Evolutionary conservation across 2,888 invertebrate species (phyloP), one percentile per base, ranked within the genome.

Genomic region (Ypsolopha sequella): DNA sequence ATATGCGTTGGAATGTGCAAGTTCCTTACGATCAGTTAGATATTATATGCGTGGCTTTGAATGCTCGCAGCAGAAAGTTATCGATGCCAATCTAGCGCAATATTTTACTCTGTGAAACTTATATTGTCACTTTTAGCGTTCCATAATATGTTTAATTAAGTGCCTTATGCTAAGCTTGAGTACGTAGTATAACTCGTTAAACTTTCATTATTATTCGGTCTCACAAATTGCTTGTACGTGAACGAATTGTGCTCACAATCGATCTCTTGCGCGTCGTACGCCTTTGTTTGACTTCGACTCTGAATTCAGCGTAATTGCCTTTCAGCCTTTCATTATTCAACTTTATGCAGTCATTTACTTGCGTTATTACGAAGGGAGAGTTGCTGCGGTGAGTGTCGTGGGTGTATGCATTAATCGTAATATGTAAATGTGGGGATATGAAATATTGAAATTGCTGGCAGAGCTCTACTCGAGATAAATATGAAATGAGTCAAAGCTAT

Each of bases 311-410:
- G 74, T 85, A 86, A 86, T 86, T 85, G 84, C 82, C 85, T 85
- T 85, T 81, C 80, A 84, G 80, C 70, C 79, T 82, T 84, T 82
- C 84, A 84, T 85, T 85, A 85, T 85, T 82, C 80, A 81, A 78
- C 84, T 85, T 85, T 84, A 80, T 84, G 80, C 80, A 84, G 81
- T 79, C 82, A 84, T 85, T 84, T 84, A 81, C 85, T 84, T 78
- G 79, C 75, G 77, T 80, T 85, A 82, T 82, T 80, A 76, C 76
- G 76, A 73, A 81, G 80, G 81, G 85, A 80, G 80, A 78, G 76
- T 72, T 73, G 69, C 64, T 68, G 73, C 63, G 73, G 72, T 75
- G 68, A 77, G 75, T 80, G 77, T 76, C 79, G 82, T 85, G 79
- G 80, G 78, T 82, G 76, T 78, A 79, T 81, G 81, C 82, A 82